Evolutionary conservation across 2,113 vertebrate species (phyloP), one percentile per base, ranked within the genome.

Genomic region (Camelus dromedarius): DNA sequence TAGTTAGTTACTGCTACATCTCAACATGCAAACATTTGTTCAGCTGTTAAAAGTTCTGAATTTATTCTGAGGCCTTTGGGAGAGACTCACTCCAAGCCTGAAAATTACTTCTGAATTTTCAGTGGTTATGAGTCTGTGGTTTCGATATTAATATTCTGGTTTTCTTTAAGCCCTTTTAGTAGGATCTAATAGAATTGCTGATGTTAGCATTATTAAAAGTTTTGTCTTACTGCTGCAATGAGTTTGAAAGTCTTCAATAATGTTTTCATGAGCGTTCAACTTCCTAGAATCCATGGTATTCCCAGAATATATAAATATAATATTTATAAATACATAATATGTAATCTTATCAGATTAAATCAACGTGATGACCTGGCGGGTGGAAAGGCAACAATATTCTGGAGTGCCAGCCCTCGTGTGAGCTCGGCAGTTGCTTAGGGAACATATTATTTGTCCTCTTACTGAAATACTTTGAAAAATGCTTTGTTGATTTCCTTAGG

Each of bases 231-330:
- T 81, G 11, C 26, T 81, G 20, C 32, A 87, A 0, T 69, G 73
- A 80, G 5, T 82, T 84, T 94, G 81, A 93, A 95, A 90, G 32
- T 95, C 30, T 93, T 95, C 28, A 89, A 89, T 88, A 93, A 35
- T n/a, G 1, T 96, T 90, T 18, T 14, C 35, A 80, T 58, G 24
- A 77, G 58, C 70, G 28, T 54, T 76, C n/a, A 89, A 16, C 67
- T 91, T 93, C 38, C 18, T 4, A 72, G 50, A 93, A 73, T 85
- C 72, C 18, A 28, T 76, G 66, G 12, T 69, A 93, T 52, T 56
- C 46, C 50, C 50, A 28, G 5, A 86, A 77, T 86, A 60, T 46
- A 13, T 72, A 60, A 70, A 72, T 72, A 8, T 12, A 69, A 18
- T 72, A 16, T 54, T 70, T 54, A 54, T 38, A 75, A 75, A 48